Evolutionary conservation across 2,113 vertebrate species (phyloP), one percentile per base, ranked within the genome.

Genomic region (Vombatus ursinus): DNA sequence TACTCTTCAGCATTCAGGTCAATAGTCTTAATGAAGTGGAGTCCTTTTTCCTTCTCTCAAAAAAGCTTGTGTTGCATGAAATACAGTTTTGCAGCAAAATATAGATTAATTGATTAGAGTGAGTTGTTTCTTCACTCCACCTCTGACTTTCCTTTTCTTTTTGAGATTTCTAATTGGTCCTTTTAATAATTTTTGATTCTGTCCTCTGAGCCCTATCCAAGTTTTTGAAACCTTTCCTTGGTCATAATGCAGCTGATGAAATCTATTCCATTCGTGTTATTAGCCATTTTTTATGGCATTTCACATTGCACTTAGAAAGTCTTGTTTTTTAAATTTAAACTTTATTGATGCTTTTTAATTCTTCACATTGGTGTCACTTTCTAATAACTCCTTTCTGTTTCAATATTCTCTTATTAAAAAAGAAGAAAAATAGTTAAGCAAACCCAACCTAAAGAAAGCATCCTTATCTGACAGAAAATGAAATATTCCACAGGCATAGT

Each of bases 1-100:
- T 25, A 89, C 16, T 94, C 44, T 95, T 97, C 52, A 94, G 93
- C 49, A 28, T 92, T 92, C 31, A 96, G 95, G 96, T 97, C 49
- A 89, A 77, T 96, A 8, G 61, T 95, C 94, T 96, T 95, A 97
- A 97, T 91, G 91, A 54, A 89, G 48, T 53, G 0, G 1, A 77
- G 2, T 92, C 47, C 96, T 28, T 97, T 92, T 77, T 48, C 89
- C 26, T 0, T 23, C 95, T 50, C 53, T 92, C 91, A 95, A 97
- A 93, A 93, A 16, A 19, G 47, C 8, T 47, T 77, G n/a, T 7
- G 2, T 91, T 96, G 7, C 68, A 96, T 92, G 50, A 89, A 96
- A 94, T 89, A 90, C 50, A 92, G 54, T 84, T 47, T 95, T 96
- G 77, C 89, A 47, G 92, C 96, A 57, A 47, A 93, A 2, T 92